Conservation (phyloP, 2,888 invertebrate species). For the Lypha dubia region DNA sequence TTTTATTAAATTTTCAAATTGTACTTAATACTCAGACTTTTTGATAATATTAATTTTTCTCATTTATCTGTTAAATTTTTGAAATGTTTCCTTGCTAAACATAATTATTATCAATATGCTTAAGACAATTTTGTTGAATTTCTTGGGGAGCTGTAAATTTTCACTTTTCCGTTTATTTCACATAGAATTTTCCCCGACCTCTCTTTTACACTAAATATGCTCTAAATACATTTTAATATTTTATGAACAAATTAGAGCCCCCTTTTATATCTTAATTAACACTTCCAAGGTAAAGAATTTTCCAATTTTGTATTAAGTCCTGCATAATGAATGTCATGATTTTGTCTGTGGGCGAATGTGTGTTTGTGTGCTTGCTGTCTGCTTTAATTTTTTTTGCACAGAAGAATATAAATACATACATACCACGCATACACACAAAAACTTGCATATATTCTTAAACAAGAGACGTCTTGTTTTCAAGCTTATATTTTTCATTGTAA, state of each 20-base stretch:
- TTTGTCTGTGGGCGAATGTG: background rate
- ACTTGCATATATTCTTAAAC: background rate
- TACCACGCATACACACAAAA: background rate
- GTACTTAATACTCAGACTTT: no score
- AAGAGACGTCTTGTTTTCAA: background rate
- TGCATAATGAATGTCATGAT: conserved; percentile 21
- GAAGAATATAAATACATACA: background rate
- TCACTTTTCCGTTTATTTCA: no score
- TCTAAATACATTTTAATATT: conserved; percentile 15
- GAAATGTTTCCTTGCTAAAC: no score
- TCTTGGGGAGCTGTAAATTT: no score
- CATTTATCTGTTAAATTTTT: no score
- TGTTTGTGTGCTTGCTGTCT: background rate
- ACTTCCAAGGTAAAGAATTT: conserved; percentile 27
- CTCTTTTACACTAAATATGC: background rate
- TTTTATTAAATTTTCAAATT: no score
- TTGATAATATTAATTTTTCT: no score
- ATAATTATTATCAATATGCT: no score
- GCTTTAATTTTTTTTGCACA: background rate
- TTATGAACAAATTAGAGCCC: conserved; percentile 22
- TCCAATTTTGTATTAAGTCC: conserved; percentile 26
- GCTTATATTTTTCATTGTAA: background rate
- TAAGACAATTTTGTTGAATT: no score
- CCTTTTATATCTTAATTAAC: background rate
- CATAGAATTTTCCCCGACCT: background rate